These are phyloP conservation scores for Ectemnius continuus DNA, from an alignment of 2,888 invertebrate species.

Conservation along the genomic window DNA sequence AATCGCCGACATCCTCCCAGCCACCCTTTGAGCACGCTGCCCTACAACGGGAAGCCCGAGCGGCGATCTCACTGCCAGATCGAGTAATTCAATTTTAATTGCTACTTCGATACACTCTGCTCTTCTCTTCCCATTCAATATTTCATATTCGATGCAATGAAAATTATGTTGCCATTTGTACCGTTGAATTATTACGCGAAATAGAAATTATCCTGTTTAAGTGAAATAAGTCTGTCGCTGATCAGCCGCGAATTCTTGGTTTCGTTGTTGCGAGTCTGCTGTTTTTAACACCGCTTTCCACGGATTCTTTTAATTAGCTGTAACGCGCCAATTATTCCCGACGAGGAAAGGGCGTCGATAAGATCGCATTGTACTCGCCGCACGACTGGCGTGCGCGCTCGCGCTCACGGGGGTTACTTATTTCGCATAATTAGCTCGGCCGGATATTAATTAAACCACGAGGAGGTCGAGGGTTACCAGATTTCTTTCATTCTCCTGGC, in stretches of 20 bases:
- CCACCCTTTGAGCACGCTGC: not conserved
- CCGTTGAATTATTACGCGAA: too few species aligned
- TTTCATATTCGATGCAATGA: too few species aligned
- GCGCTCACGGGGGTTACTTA: not conserved
- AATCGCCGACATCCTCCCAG: conserved; percentile 14
- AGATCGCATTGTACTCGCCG: conserved; percentile 1
- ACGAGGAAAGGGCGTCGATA: not conserved
- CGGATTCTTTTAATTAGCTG: conserved; percentile 30
- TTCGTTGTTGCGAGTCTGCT: not conserved
- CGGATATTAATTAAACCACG: not conserved
- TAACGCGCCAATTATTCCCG: conserved; percentile 30
- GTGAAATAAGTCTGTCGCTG: too few species aligned
- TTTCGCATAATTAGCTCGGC: conserved; percentile 10
- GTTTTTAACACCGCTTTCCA: not conserved
- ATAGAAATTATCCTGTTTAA: too few species aligned
- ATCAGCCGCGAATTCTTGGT: not conserved
- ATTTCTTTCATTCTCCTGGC: too few species aligned
- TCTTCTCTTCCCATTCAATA: too few species aligned
- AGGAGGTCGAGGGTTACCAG: not conserved
- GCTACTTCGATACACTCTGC: too few species aligned
- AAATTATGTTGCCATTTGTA: too few species aligned
- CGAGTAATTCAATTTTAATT: too few species aligned
- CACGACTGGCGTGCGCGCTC: not conserved
- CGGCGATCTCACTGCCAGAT: too few species aligned
- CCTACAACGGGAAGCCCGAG: not conserved